Conservation (phyloP, 2,888 invertebrate species). For the Drosophila pseudotalamancana region DNA sequence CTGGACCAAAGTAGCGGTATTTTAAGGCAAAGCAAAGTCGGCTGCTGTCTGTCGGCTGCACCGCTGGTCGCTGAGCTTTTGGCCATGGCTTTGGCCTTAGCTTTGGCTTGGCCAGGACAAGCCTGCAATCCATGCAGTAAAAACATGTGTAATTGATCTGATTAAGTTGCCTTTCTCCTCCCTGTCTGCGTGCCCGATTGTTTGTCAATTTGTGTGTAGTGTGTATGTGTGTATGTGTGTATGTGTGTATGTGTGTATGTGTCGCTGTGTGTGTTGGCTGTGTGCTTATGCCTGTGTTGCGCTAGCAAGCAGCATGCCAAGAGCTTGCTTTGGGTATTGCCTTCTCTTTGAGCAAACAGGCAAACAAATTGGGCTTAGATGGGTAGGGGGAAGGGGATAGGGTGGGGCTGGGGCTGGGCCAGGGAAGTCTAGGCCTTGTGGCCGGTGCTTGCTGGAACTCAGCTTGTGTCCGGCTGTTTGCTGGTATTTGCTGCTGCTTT, state of each 20-base stretch:
- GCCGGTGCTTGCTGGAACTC: neutral
- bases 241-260: constrained; percentile 9
- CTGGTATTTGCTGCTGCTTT: constrained; percentile 48
- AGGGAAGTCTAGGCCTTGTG: neutral
- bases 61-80: constrained; percentile 3
- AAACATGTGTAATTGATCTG: constrained; percentile 79
- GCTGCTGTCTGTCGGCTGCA: too few species aligned
- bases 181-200: constrained; percentile 8
- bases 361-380: constrained; percentile 26
- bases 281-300: constrained; percentile 13
- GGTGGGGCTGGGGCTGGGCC: too few species aligned
- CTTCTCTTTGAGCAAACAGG: constrained; percentile 45
- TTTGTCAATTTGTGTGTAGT: constrained; percentile 21
- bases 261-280: too few species aligned
- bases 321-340: constrained; percentile 36
- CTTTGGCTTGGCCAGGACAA: constrained; percentile 1
- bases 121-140: constrained; percentile 66
- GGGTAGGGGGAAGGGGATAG: too few species aligned
- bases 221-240: constrained; percentile 17
- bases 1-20: neutral
- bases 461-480: constrained; percentile 57
- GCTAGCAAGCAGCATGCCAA: constrained; percentile 50
- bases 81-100: constrained; percentile 1
- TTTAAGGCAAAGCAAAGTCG: constrained; percentile 13
- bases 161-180: constrained; percentile 68